phyloP scores from a whole-genome alignment of 2,797 vertebrate species.

The Rhinoraja longicauda region DNA sequence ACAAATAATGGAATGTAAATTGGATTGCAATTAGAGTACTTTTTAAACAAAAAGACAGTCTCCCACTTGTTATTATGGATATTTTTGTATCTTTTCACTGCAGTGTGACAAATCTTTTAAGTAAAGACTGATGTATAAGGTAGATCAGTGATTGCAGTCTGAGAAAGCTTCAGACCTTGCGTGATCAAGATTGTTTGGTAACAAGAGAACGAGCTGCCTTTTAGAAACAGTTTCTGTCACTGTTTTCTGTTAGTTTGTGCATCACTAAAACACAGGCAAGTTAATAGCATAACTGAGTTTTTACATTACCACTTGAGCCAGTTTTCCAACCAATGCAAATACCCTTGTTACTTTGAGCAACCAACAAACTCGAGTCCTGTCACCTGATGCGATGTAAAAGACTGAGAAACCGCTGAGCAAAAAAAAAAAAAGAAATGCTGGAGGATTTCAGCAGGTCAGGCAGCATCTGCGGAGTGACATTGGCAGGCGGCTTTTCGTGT shows the following conservation, averaged over 20 bases:
- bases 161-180: neutral
- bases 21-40: neutral
- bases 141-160: neutral
- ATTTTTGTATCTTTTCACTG: neutral
- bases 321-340: neutral
- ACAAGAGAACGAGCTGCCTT: neutral
- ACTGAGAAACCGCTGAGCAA: no score
- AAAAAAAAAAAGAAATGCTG: no score
- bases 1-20: constrained; percentile 9
- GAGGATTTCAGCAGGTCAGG: no score
- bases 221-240: neutral
- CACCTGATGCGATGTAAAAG: neutral
- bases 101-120: neutral
- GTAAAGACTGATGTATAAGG: no score
- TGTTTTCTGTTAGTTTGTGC: neutral
- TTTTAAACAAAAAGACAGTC: neutral
- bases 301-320: neutral
- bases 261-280: neutral
- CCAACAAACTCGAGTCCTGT: neutral
- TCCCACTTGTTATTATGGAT: neutral
- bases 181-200: neutral
- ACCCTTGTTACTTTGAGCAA: neutral
- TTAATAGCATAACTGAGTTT: neutral
- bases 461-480: no score
- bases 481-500: no score